Base-by-base conservation (phyloP, 2,797 vertebrate genomes). In the Masticophis lateralis region DNA sequence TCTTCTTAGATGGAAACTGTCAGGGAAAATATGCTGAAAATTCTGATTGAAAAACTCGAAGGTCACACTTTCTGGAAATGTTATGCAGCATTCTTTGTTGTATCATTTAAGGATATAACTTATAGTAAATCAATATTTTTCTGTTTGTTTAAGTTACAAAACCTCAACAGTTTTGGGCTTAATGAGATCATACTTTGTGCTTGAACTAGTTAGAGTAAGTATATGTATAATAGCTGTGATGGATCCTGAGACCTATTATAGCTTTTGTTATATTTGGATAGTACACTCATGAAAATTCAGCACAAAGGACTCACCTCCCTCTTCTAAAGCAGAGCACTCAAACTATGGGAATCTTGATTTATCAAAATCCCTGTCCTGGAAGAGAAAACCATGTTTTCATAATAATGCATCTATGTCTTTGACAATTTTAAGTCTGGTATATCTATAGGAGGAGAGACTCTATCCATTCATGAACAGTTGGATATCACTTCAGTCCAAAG, bases 41-140 rank as follows among this genome's bases (percentile, higher is more conserved):
- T 86, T 91, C 66, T 83, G 57, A 37, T n/a, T 86, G 37, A 92
- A 92, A 86, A 57, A 90, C 94, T 94, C 92, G 69, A 60, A 95
- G 86, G 87, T 51, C 28, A 32, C 0, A 2, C 63, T 57, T 3
- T 0, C 16, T 95, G 61, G 91, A 95, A 94, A 94, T 87, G 43
- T 37, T 61, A 91, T 43, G 8, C 32, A 86, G 90, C 88, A n/a
- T 1, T 0, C 0, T 5, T 4, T 79, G 66, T n/a, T 32, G 2
- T 66, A 53, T 94, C 47, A 16, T 28, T 61, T 51, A 1, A 11
- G n/a, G 16, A 86, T 89, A 59, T 92, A 94, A 89, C 4, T 25
- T 25, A 37, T 53, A 91, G n/a, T 47, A 89, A 86, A 93, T 22
- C 57, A 91, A 32, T 22, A 18, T 61, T 63, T 57, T 22, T 8